Base-by-base conservation (phyloP, 64 coral and sea anemone genomes). In the Montipora foliosa region DNA sequence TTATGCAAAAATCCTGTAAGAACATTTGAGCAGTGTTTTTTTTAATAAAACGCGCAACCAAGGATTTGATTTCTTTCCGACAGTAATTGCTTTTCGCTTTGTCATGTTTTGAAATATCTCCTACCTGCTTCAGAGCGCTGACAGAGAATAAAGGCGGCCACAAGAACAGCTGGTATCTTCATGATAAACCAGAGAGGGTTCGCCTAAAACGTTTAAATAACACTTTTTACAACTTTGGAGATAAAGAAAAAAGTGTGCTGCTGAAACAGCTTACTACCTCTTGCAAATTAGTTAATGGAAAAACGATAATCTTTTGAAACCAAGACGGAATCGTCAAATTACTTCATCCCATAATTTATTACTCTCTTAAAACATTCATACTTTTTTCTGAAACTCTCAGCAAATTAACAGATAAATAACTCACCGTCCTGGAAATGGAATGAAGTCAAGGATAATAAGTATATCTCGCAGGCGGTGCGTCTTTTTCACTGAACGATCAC, bases 141-240 rank as follows among this genome's bases (percentile, higher is more conserved):
- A 85, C 82, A 85, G 15, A 85, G 82, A 71, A 85, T 59, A 85
- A 85, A 70, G 45, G 70, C 16, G 14, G 17, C 82, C 82, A 85
- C 82, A 85, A 85, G 82, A 70, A 85, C 62, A 12, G 45, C 82
- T 15, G 82, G 82, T 85, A 47, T 44, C 82, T 71, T 71, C 82
- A 85, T 85, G 62, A 50, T 12, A 60, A 85, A 85, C 49, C 81
- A 4, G 48, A 44, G 49, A 68, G 82, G 66, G 61, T 48, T 70
- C 64, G 64, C 37, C 17, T 46, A 61, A 67, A 84, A 68, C 19
- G 8, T n/a, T 49, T 19, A 49, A 17, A 48, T 7, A 44, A 69
- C 29, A 49, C 82, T 49, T 10, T 4, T 70, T 52, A 64, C 9
- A 64, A 64, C 61, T 64, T 14, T 3, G 19, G 37, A 83, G 1